These are phyloP conservation scores for Andrena bucephala DNA, from an alignment of 2,888 invertebrate genomes.

Conservation along the genomic window DNA sequence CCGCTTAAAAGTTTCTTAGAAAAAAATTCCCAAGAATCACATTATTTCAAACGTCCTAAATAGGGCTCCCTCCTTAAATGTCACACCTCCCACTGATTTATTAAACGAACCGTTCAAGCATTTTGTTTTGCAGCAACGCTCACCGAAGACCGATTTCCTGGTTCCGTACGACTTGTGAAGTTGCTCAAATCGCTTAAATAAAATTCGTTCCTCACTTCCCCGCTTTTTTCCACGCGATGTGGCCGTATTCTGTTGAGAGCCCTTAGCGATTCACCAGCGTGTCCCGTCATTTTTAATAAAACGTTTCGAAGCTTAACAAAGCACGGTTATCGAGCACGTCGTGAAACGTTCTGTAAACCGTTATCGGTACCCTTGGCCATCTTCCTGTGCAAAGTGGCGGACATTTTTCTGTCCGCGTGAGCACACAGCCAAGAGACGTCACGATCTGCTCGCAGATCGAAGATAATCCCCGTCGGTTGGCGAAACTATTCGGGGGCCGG, in stretches of 20 bases:
- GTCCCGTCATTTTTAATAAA: slow-evolving; percentile 14
- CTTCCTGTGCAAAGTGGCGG: slow-evolving; percentile 1
- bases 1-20: no score
- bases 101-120: neutral
- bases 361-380: neutral
- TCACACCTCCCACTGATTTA: neutral
- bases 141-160: neutral
- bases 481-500: slow-evolving; percentile 56
- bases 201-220: neutral
- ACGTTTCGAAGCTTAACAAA: neutral
- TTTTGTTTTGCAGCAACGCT: neutral
- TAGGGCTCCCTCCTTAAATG: no score
- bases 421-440: neutral
- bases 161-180: slow-evolving; percentile 6
- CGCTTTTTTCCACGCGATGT: neutral
- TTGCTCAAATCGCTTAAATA: slow-evolving; percentile 2
- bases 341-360: neutral
- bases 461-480: slow-evolving; percentile 56
- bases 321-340: neutral
- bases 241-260: neutral
- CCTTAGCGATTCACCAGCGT: neutral
- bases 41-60: no score
- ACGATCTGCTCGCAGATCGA: slow-evolving; percentile 34
- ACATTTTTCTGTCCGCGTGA: neutral
- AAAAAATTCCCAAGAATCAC: no score